Evolutionary conservation across 2,888 invertebrate genomes (phyloP).

Genomic region (Drosophila aldrichi): DNA sequence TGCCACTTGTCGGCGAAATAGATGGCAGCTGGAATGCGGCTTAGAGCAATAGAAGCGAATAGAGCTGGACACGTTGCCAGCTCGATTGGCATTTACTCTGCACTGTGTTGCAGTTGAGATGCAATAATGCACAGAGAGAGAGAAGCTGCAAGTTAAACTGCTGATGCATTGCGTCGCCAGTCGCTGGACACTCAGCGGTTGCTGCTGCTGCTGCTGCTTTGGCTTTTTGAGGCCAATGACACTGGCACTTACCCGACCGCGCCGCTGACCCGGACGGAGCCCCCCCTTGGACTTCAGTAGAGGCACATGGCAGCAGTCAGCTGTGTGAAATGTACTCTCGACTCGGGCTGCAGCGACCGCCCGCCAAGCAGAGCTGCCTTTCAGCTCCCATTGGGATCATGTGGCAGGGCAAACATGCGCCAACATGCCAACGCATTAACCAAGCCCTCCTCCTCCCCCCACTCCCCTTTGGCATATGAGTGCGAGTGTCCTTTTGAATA

Average conservation of each 20-base stretch:
- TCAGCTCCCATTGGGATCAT: constrained; percentile 36
- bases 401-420: constrained; percentile 37
- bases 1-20: not conserved
- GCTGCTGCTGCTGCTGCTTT: constrained; percentile 19
- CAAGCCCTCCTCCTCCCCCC: too few species aligned
- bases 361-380: constrained; percentile 27
- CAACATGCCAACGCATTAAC: constrained; percentile 67
- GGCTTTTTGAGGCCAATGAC: constrained; percentile 68
- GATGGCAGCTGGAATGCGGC: constrained; percentile 30
- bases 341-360: constrained; percentile 36
- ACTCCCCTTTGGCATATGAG: constrained; percentile 22
- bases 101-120: constrained; percentile 23
- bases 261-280: not conserved
- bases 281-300: not conserved
- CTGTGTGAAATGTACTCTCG: constrained; percentile 25
- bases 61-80: constrained; percentile 20
- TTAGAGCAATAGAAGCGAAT: constrained; percentile 29
- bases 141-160: constrained; percentile 52
- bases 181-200: constrained; percentile 35
- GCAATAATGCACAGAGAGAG: constrained; percentile 35
- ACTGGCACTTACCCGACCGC: constrained; percentile 41
- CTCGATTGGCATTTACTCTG: constrained; percentile 30
- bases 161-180: constrained; percentile 66
- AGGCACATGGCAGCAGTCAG: constrained; percentile 24
- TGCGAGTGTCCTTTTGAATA: constrained; percentile 62